phyloP scores from a whole-genome alignment of 2,888 invertebrate species.

The Blomia tropicalis region DNA sequence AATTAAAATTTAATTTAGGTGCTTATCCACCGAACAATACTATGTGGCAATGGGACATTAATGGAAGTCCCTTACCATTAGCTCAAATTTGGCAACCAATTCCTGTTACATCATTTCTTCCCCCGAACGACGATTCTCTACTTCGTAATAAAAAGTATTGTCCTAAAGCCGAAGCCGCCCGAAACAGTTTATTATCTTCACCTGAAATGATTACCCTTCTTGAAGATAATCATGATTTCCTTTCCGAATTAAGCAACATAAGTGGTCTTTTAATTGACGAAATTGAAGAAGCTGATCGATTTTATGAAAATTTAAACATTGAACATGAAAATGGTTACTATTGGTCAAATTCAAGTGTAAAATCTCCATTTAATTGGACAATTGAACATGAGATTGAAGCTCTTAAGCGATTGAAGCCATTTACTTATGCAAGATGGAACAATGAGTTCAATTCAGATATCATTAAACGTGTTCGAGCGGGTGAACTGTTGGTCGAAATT shows the following conservation, averaged over 20 bases:
- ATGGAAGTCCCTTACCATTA: background rate
- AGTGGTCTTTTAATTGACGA: background rate
- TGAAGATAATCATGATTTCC: background rate
- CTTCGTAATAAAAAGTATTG: constrained; percentile 7
- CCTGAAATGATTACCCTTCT: background rate
- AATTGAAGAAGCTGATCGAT: background rate
- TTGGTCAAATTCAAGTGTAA: background rate
- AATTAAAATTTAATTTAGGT: background rate
- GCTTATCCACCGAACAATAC: constrained; percentile 13
- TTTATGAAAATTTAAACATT: constrained; percentile 14
- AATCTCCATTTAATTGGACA: background rate
- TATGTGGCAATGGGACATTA: background rate
- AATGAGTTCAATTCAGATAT: background rate
- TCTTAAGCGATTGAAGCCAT: background rate
- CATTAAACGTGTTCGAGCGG: constrained; percentile 6
- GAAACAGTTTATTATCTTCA: background rate
- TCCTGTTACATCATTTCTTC: constrained; percentile 1
- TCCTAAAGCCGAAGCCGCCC: constrained; percentile 3
- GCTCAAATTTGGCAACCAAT: constrained; percentile 20
- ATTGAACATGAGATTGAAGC: background rate
- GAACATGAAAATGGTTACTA: background rate
- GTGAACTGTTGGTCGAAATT: background rate
- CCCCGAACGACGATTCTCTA: constrained; percentile 20
- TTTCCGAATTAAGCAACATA: background rate
- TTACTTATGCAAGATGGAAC: background rate